These are phyloP conservation scores for Colinus virginianus DNA, from an alignment of 2,113 vertebrate species.

Conservation along the genomic window DNA sequence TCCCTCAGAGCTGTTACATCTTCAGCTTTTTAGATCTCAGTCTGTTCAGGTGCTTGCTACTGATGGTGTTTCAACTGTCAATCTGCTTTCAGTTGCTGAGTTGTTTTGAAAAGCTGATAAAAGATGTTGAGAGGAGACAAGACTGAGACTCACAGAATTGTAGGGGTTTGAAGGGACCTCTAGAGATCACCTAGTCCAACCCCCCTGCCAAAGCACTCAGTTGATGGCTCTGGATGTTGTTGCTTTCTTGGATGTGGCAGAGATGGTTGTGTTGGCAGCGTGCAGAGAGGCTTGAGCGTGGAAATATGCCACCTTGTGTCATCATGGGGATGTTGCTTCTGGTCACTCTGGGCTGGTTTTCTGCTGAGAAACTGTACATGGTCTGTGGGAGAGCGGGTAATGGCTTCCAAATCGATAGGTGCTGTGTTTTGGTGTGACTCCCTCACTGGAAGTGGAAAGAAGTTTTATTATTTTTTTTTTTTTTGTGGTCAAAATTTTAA, in stretches of 20 bases:
- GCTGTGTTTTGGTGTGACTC: background rate
- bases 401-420: background rate
- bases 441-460: background rate
- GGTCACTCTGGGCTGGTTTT: background rate
- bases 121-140: background rate
- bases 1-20: background rate
- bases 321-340: background rate
- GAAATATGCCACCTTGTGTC: background rate
- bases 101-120: background rate
- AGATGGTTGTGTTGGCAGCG: background rate
- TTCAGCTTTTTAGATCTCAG: background rate
- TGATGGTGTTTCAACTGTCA: background rate
- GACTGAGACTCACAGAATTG: background rate
- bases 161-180: too few relatives aligned
- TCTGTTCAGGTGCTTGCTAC: background rate
- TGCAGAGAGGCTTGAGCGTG: background rate
- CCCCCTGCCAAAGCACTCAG: too few relatives aligned
- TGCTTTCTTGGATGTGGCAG: background rate
- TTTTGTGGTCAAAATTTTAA: background rate
- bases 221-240: background rate
- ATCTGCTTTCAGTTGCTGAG: background rate
- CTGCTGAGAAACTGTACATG: background rate
- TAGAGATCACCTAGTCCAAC: too few relatives aligned
- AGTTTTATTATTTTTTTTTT: background rate
- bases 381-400: background rate